Conservation (phyloP, 1,140 invertebrate species). For the Cylas formicarius region DNA sequence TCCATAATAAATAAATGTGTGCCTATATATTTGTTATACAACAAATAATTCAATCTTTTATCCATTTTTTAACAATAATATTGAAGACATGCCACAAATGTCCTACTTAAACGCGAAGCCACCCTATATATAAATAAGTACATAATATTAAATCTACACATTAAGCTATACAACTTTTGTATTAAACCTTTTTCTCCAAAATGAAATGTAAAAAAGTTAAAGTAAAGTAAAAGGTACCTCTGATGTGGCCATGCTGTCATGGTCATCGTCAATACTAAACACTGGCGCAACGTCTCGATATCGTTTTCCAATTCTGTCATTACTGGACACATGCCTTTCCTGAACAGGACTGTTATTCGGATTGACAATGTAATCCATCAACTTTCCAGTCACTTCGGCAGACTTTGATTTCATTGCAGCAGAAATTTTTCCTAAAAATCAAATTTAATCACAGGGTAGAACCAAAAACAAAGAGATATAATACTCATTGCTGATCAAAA, state of each 20-base stretch:
- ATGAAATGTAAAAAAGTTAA: conserved; percentile 27
- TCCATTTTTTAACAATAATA: conserved; percentile 9
- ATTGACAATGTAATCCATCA: conserved; percentile 91
- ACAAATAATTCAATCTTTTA: too few relatives aligned
- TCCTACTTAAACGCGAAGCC: too few relatives aligned
- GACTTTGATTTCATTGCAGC: conserved; percentile 82
- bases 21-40: too few relatives aligned
- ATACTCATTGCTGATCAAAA: too few relatives aligned
- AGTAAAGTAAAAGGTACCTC: conserved; percentile 36
- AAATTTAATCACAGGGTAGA: too few relatives aligned
- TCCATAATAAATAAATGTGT: too few relatives aligned
- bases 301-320: conserved; percentile 76
- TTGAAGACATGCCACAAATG: too few relatives aligned
- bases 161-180: too few relatives aligned
- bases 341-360: conserved; percentile 42
- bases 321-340: conserved; percentile 72
- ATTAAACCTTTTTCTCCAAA: too few relatives aligned
- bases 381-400: conserved; percentile 84
- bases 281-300: conserved; percentile 87
- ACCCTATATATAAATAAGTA: too few relatives aligned
- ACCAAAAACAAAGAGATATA: too few relatives aligned
- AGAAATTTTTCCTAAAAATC: conserved; percentile 57
- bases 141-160: too few relatives aligned
- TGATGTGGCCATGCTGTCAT: conserved; percentile 54
- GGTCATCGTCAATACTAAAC: conserved; percentile 92